These are phyloP conservation scores for Chironomus tentans DNA, from an alignment of 2,888 invertebrate genomes.

Conservation along the genomic window DNA sequence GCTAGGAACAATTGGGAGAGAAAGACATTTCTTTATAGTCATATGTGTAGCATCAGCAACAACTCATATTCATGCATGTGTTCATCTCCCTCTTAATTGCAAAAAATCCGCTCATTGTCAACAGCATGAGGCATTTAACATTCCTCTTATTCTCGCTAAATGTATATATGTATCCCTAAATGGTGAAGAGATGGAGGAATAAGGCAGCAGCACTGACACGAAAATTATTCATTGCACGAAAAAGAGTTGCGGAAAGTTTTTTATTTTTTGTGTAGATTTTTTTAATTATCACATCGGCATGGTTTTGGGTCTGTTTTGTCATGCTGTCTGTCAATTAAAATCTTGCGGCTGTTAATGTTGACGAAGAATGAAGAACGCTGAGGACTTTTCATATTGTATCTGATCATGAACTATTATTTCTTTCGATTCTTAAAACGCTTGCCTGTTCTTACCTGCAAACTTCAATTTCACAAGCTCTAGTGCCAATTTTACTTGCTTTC, in stretches of 20 bases:
- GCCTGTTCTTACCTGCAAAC: too few relatives aligned
- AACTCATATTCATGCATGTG: not conserved
- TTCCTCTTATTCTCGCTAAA: not conserved
- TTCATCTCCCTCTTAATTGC: not conserved
- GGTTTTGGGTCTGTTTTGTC: too few relatives aligned
- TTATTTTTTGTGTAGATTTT: too few relatives aligned
- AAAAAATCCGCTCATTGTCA: constrained; percentile 1
- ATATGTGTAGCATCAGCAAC: not conserved
- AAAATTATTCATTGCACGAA: not conserved
- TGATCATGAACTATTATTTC: too few relatives aligned
- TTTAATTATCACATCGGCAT: too few relatives aligned
- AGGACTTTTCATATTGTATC: too few relatives aligned
- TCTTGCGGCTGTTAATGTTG: not conserved
- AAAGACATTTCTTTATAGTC: not conserved
- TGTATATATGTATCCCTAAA: too few relatives aligned
- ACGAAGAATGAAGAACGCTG: too few relatives aligned
- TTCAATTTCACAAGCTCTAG: too few relatives aligned
- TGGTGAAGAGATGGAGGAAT: not conserved
- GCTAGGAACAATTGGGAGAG: too few relatives aligned
- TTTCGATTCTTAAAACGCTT: too few relatives aligned
- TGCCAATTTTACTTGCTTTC: too few relatives aligned
- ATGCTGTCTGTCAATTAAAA: not conserved
- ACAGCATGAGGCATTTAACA: not conserved
- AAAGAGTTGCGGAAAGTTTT: not conserved
- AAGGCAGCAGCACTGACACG: not conserved